These are phyloP conservation scores for Apamea monoglypha DNA, from an alignment of 2,888 invertebrate genomes.

Conservation along the genomic window DNA sequence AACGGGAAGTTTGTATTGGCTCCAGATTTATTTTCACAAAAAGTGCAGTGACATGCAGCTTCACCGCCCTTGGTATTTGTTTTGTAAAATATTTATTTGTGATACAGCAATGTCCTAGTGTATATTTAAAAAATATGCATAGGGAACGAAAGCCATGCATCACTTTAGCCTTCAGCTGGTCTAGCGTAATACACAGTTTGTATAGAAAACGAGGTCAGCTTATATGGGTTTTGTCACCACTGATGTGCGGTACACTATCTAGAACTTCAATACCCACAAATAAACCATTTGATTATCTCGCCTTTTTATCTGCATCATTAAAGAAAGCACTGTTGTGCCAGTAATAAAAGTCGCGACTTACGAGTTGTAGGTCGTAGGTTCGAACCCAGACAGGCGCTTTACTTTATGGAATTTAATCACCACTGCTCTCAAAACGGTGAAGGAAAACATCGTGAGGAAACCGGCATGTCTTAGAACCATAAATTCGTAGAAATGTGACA, in stretches of 20 bases:
- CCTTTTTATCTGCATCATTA: neutral
- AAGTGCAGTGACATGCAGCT: conserved; percentile 60
- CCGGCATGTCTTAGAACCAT: no score
- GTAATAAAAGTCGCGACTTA: no score
- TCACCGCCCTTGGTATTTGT: conserved; percentile 19
- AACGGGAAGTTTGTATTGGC: conserved; percentile 51
- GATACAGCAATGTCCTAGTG: neutral
- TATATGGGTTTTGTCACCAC: neutral
- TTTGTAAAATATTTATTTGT: neutral
- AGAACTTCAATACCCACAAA: no score
- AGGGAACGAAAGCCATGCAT: no score
- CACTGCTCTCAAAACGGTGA: no score
- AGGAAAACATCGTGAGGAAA: no score
- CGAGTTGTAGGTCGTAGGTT: no score
- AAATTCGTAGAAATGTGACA: no score
- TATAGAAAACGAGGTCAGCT: neutral
- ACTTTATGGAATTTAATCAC: no score
- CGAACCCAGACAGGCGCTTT: no score
- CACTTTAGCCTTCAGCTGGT: neutral
- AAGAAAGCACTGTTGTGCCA: no score
- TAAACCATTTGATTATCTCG: neutral
- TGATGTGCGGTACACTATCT: neutral
- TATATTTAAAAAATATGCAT: neutral
- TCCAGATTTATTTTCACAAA: conserved; percentile 46
- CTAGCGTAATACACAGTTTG: neutral